Evolutionary conservation across 2,888 invertebrate genomes (phyloP), one percentile per base, ranked within the genome.

Genomic region (Xanthorhoe designata): DNA sequence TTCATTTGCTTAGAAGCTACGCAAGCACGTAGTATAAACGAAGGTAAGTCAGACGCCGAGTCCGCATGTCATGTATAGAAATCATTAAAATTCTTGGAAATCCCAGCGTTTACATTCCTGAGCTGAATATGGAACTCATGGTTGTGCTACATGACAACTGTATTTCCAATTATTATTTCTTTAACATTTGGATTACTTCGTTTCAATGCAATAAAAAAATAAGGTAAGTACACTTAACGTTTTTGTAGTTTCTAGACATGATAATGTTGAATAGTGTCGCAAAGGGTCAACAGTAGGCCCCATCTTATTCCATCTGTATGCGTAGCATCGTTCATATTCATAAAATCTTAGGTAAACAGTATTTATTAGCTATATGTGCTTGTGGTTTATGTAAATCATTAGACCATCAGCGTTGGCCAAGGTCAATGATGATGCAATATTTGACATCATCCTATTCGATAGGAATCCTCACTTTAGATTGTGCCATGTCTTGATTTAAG

Each of bases 371-470:
- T 50, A 61, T 45, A 63, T 70, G 68, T 70, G 65, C 68, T 66
- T 69, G 70, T 69, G 61, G 63, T 71, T 69, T 68, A 74, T 71
- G 72, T 73, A 75, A 80, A 79, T 77, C 63, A 67, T 76, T 79
- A 76, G 78, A 59, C 51, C 59, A 69, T 17, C 67, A 66, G 61
- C 68, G 64, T 70, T 60, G 69, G 73, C 67, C 80, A 81, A 80
- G 82, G 82, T 75, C 77, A 70, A 19, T 62, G 83, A 66, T 88
- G 89, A 89, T 83, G 88, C 83, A 85, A 89, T 80, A 76, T 84
- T 74, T 86, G 85, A 86, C 86, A 85, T 87, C 85, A 86, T 76
- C 76, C 74, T 64, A 75, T 79, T 83, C 77, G 79, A 77, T 75
- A 76, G 63, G 57, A 66, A 63, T 68, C 76, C 68, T 73, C 68